These are phyloP conservation scores for Sebastes kiyomatsui DNA, from an alignment of 2,797 vertebrate genomes.

Conservation along the genomic window DNA sequence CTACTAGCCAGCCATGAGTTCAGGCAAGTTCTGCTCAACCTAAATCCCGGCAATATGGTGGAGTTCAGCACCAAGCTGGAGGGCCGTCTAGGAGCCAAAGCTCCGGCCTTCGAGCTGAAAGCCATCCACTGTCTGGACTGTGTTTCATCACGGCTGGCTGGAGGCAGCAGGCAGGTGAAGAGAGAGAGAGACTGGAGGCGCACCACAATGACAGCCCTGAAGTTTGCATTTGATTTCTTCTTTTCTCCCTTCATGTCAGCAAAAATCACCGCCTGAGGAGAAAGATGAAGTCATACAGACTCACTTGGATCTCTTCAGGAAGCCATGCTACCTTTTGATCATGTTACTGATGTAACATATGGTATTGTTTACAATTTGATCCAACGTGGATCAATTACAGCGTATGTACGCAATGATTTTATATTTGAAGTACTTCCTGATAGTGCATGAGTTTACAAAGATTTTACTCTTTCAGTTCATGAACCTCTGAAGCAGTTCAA, in stretches of 20 bases:
- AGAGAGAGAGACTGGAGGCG: constrained; percentile 93
- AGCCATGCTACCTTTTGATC: not conserved
- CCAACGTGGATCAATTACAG: not conserved
- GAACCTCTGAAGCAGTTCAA: not conserved
- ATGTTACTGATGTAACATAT: not conserved
- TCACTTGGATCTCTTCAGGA: not conserved
- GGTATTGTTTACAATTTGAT: constrained; percentile 49
- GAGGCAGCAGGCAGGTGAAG: constrained; percentile 90
- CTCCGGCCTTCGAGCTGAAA: constrained; percentile 93
- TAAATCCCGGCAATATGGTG: constrained; percentile 89
- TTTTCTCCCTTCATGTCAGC: constrained; percentile 95
- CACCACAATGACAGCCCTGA: constrained; percentile 85
- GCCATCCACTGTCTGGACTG: constrained; percentile 95
- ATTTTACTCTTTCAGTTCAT: not conserved
- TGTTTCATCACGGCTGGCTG: constrained; percentile 81
- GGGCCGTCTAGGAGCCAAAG: constrained; percentile 91
- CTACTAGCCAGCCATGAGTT: constrained; percentile 95
- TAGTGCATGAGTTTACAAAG: constrained; percentile 22
- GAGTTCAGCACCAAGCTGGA: constrained; percentile 97
- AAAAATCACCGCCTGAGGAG: constrained; percentile 67
- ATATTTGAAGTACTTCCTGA: not conserved
- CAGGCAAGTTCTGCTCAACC: constrained; percentile 87
- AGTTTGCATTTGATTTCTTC: constrained; percentile 98
- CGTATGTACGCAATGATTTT: not conserved
- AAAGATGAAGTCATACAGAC: not conserved